Evolutionary conservation across 2,797 vertebrate species (phyloP), one percentile per base, ranked within the genome.

Genomic region (Tiaroga cobitis): DNA sequence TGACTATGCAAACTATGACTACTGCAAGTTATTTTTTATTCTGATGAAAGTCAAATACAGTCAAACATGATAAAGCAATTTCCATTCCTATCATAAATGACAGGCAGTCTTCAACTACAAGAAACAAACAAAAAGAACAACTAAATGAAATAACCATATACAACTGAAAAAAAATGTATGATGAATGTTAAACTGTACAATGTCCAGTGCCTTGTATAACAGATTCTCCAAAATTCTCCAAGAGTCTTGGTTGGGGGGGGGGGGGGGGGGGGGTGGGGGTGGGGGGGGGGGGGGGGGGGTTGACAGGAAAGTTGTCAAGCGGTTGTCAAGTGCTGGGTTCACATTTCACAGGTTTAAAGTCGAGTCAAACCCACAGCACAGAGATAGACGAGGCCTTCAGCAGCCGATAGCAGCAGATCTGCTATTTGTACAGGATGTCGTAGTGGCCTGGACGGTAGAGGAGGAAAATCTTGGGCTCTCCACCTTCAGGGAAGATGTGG

Each of bases 371-470:
- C 87, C 56, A 74, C 37, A 85, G 56, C 87, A 88, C 73, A 72
- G 26, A 39, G 5, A 81, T 13, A 77, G 39, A 77, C 7, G 59
- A 34, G 73, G 77, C 77, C 78, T 73, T 69, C 29, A 61, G 79
- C 32, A 29, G 59, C 72, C 24, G 41, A 61, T 43, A 61, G 79
- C 32, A 29, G 59, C 72, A 24, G 41, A 61, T 82, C 68, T 61
- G 61, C 93, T 97, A 98, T 95, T 99, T 99, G 94, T 99, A 98
- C 90, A 99, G 95, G 93, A 98, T 98, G 93, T 99, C 97, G 16
- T 99, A 99, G 93, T 98, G 97, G 91, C 97, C 97, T 0, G 98
- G 97, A 92, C 97, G 95, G 93, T 98, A 99, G 72, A 99, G 96
- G 85, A 99, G 96, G 93, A 97, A 98, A 85, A 99, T 96, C 87